Evolutionary conservation across 2,888 invertebrate species (phyloP), one percentile per base, ranked within the genome.

Genomic region (Lasioglossum morio): DNA sequence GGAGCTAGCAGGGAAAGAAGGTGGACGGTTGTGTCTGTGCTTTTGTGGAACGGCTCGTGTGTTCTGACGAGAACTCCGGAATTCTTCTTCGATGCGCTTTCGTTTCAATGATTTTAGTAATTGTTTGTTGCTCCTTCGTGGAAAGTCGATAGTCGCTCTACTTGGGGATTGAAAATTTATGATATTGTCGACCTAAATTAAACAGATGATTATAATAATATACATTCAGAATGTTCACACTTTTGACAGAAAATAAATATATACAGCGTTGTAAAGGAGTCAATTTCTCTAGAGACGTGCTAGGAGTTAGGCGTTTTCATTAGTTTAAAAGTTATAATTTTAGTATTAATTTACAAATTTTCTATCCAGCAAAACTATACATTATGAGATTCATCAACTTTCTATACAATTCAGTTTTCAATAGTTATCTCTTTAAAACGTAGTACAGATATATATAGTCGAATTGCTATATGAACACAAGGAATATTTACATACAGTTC

Each of bases 1-100:
- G n/a, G 40, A 37, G 40, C 37, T 4, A n/a, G 70, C n/a, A 70
- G 70, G 70, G 70, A 37, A 40, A 70, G 40, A 70, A 37, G 37
- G 63, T 30, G 30, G 63, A 30, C 30, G n/a, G 70, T n/a, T n/a
- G n/a, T n/a, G 70, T 70, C 40, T 40, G 70, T 70, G n/a, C 70
- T 70, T 40, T 63, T 70, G n/a, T 40, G 40, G 12, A 40, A n/a
- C 40, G 23, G 10, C 40, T 19, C 23, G 70, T n/a, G 70, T 40
- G 23, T n/a, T 40, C 70, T 40, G n/a, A 14, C n/a, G 70, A 70
- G 37, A n/a, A 40, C 70, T 12, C n/a, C 0, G n/a, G 70, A 70
- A 37, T 70, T 70, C 40, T 23, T 34, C 66, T 69, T 19, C 34
- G 8, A 34, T 34, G 34, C 66, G 8, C 66, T 34, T 69, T 69